Base-by-base conservation (phyloP, 2,797 vertebrate species). In the Ctenochaetus hawaiiensis region DNA sequence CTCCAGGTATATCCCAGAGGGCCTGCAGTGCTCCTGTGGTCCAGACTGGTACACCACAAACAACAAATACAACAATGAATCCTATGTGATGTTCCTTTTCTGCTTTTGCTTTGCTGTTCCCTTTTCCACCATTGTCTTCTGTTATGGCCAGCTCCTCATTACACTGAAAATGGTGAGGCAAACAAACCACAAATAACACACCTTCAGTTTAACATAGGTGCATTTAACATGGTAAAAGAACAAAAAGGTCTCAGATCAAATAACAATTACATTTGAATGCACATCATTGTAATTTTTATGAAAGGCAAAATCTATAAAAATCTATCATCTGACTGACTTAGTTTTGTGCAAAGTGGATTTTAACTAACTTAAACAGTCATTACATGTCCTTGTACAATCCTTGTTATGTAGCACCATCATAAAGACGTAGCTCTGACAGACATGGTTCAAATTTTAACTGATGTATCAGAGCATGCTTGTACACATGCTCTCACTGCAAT, bases 41-140 rank as follows among this genome's bases (percentile, higher is more conserved):
- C 93, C 94, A 18, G 93, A 93, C 77, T 95, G 93, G 92, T 94
- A 93, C 80, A 95, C 93, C 10, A 82, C 89, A 4, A 81, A 85
- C 74, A 94, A 94, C 85, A 94, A 94, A 58, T 94, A 86, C 91
- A 92, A 94, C 88, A 94, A 94, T 6, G 93, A 95, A 67, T 91
- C 92, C 39, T 95, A 92, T 6, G 93, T 94, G 45, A 39, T 93
- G 14, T 94, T 94, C 83, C 89, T 95, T 44, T 94, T 94, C 83
- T 60, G 75, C 68, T 93, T 94, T 82, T 94, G 93, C 87, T 94
- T 94, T 26, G 82, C 89, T 1, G 65, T 93, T 37, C 93, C 93
- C 45, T 81, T 94, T 0, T 0, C 30, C n/a, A n/a, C 87, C 63
- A 93, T 94, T 4, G 0, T 91, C 20, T 93, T 93, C 78, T 94